Evolutionary conservation across 2,797 vertebrate genomes (phyloP), one percentile per base, ranked within the genome.

Genomic region (Melanotaenia trifasciata): DNA sequence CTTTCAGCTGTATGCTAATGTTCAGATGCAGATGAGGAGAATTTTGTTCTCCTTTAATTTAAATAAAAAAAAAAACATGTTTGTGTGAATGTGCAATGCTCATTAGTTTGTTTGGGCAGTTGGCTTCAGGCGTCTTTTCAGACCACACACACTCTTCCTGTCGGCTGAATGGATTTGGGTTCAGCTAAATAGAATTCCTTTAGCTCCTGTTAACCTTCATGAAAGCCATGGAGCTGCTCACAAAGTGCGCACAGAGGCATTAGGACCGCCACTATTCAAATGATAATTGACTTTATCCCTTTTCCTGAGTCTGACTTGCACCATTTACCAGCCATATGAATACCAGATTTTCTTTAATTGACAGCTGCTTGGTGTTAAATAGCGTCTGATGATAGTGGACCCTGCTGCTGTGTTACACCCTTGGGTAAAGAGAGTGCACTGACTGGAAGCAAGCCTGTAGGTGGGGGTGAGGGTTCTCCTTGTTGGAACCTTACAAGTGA

Each of bases 71-170:
- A 47, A 20, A 47, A 38, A 5, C 61, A 36, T 50, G 40, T 64
- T 47, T 69, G 36, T 22, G 50, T 51, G 61, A 84, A 72, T 84
- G 72, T 81, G 74, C 74, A 89, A 86, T 78, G 72, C 87, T 94
- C 88, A 90, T 92, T 91, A 89, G 87, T 90, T 90, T 92, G 91
- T 92, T 92, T 86, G 85, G 90, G 73, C 89, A 87, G 81, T 92
- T 90, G 82, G 84, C 90, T 85, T 70, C 1, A 72, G 76, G 53
- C 68, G 72, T 85, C 85, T 86, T 88, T 92, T 90, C 83, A 90
- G 92, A 92, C 92, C 93, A 92, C 93, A 94, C 91, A 91, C 90
- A 78, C 86, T 88, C 87, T 88, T 91, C 89, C 89, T 91, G 87
- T 76, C 64, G 79, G 75, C 81, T 90, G 76, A 92, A 84, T 89